Evolutionary conservation across 2,888 invertebrate species (phyloP), one percentile per base, ranked within the genome.

Genomic region (Leucania comma): DNA sequence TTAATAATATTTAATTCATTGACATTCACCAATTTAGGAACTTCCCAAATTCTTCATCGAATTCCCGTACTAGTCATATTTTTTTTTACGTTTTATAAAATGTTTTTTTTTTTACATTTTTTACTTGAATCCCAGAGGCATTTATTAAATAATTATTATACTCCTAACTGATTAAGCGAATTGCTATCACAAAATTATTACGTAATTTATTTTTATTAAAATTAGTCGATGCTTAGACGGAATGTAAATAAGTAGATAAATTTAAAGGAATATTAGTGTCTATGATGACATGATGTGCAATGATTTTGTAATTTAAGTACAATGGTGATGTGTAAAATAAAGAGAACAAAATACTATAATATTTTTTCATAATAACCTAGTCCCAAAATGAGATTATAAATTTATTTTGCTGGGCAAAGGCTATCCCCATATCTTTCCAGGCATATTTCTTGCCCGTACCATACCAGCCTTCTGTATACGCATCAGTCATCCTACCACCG

Each of bases 261-360:
- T 73, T 69, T 73, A 61, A 80, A 56, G 61, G 57, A 67, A 68
- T 73, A 71, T 76, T 48, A 54, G 68, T 76, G 72, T 78, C 61
- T 77, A 48, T 20, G 73, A 81, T 53, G 76, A 82, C 72, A 77
- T 71, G 75, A 80, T 82, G 87, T 88, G 88, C 83, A 86, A 88
- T 87, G 83, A 68, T 83, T 89, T 90, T 91, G 85, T 90, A 89
- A 89, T 87, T 87, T 87, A 89, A 84, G 82, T 89, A 86, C 84
- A 85, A 86, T 78, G 83, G 56, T 72, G 75, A 81, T 83, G 81
- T 83, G 73, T 84, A 82, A 85, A 87, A 86, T 88, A 86, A 87
- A 87, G 54, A 60, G 61, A 78, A 72, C 42, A 76, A 74, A 78
- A 64, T 65, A 80, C 61, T 63, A 63, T 35, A 22, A 61, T 42